A percentile compares a stretch with the other conserved stretches of the same genome.
Evolutionary conservation across 2,888 invertebrate species (phyloP).

Genomic region (Cenopis cana): DNA sequence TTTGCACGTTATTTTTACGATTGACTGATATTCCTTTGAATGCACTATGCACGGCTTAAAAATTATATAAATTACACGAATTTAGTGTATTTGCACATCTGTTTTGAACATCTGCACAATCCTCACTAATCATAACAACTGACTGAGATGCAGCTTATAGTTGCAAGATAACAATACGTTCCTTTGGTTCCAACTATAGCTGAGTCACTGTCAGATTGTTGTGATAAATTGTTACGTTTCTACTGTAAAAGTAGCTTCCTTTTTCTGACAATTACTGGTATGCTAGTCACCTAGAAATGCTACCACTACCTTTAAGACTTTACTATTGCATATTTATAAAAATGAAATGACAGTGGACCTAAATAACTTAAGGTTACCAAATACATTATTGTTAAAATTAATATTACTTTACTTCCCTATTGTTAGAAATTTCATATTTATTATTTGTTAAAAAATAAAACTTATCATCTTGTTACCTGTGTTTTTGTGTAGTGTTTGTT

Average conservation of each 20-base stretch:
- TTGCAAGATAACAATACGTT: too few relatives aligned
- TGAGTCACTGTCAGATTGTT: background rate
- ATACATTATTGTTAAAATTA: constrained; percentile 55
- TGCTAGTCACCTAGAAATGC: background rate
- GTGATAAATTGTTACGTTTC: background rate
- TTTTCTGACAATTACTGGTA: constrained; percentile 6
- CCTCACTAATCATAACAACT: background rate
- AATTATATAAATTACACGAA: constrained; percentile 2
- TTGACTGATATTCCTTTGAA: constrained; percentile 12
- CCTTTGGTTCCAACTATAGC: too few relatives aligned
- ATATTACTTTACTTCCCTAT: constrained; percentile 59
- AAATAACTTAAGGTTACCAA: constrained; percentile 46
- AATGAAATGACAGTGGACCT: constrained; percentile 38
- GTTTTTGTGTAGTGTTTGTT: constrained; percentile 53
- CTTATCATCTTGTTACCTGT: constrained; percentile 44
- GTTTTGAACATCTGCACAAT: constrained; percentile 5
- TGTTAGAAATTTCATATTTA: constrained; percentile 70
- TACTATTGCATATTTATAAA: constrained; percentile 29
- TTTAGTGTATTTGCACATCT: constrained; percentile 18
- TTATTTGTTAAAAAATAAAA: constrained; percentile 61
- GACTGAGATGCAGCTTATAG: too few relatives aligned
- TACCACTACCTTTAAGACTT: constrained; percentile 18
- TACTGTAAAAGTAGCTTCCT: background rate
- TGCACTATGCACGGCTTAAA: background rate
- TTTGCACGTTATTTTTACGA: background rate